These are phyloP conservation scores for Erebia palarica DNA, from an alignment of 2,888 invertebrate genomes.

Conservation along the genomic window DNA sequence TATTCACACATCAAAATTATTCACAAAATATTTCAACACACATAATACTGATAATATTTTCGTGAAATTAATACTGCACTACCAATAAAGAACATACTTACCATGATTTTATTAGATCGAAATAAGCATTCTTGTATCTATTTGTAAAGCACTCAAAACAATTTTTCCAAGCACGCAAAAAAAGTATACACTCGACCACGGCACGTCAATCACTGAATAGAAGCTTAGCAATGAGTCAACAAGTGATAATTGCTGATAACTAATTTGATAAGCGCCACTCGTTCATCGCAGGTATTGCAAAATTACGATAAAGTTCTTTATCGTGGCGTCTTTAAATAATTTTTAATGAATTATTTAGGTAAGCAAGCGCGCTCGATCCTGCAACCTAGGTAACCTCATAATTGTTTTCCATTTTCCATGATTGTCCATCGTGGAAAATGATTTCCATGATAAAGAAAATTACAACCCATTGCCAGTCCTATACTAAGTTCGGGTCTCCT, in stretches of 20 bases:
- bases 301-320: constrained; percentile 59
- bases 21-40: neutral
- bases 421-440: too few relatives aligned
- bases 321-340: constrained; percentile 32
- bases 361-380: too few relatives aligned
- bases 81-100: constrained; percentile 30
- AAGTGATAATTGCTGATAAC: constrained; percentile 36
- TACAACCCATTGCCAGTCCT: too few relatives aligned
- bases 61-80: neutral
- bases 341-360: neutral
- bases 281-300: constrained; percentile 53
- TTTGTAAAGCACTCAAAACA: constrained; percentile 29
- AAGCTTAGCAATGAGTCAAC: constrained; percentile 24
- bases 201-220: constrained; percentile 30
- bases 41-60: neutral
- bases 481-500: too few relatives aligned
- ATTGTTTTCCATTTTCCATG: too few relatives aligned
- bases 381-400: too few relatives aligned
- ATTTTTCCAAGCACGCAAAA: constrained; percentile 7
- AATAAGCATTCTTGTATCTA: constrained; percentile 30
- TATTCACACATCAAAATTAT: neutral
- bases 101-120: constrained; percentile 38
- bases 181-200: constrained; percentile 21
- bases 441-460: too few relatives aligned
- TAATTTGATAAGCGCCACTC: constrained; percentile 65